A percentile compares a stretch with the other conserved stretches of the same genome.
Evolutionary conservation across 2,888 invertebrate genomes (phyloP).

Genomic region (Philereme transversata): DNA sequence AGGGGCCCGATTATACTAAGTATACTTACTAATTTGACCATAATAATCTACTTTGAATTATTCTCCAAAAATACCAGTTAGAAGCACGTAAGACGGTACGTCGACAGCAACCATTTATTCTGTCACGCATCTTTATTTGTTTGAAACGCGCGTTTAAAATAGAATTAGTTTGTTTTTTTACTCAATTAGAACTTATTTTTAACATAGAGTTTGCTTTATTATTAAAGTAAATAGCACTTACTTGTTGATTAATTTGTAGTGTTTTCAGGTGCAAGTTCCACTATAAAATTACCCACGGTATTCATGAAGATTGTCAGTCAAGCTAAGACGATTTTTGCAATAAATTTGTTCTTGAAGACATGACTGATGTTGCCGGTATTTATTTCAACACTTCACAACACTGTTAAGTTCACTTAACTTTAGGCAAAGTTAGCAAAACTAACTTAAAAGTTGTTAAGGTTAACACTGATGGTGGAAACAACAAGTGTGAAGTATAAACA

Average conservation of each 20-base stretch:
- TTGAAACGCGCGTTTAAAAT: constrained; percentile 9
- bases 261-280: constrained; percentile 44
- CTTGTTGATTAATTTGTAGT: constrained; percentile 46
- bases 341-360: constrained; percentile 74
- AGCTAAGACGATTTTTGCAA: constrained; percentile 70
- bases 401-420: constrained; percentile 50
- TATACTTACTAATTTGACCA: constrained; percentile 28
- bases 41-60: constrained; percentile 35
- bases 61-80: constrained; percentile 31
- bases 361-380: constrained; percentile 67
- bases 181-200: constrained; percentile 8
- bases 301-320: constrained; percentile 62
- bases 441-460: constrained; percentile 39
- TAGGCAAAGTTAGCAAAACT: constrained; percentile 40
- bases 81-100: constrained; percentile 30
- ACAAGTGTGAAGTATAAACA: constrained; percentile 73
- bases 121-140: constrained; percentile 27
- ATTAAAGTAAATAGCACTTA: constrained; percentile 43
- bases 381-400: constrained; percentile 74
- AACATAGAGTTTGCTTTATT: constrained; percentile 7
- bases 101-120: constrained; percentile 23
- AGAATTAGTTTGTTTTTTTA: constrained; percentile 23
- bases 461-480: constrained; percentile 52
- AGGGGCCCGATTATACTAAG: constrained; percentile 21
- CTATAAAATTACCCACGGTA: constrained; percentile 58